Evolutionary conservation across 2,888 invertebrate species (phyloP).

Genomic region (Arge pagana): DNA sequence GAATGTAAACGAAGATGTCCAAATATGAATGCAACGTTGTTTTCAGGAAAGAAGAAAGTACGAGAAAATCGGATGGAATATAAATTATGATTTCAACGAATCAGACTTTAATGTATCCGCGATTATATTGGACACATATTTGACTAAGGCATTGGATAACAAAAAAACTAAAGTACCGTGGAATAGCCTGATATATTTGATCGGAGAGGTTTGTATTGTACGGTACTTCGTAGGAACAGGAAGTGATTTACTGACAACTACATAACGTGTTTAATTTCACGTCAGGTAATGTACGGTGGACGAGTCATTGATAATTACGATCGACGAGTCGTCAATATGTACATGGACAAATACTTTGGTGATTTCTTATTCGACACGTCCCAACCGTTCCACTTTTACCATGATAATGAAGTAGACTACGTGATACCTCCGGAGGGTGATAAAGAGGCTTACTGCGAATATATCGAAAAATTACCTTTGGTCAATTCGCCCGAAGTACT

Average conservation of each 20-base stretch:
- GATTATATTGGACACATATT: constrained; percentile 82
- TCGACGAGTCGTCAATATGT: constrained; percentile 81
- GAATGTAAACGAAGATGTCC: neutral
- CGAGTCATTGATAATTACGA: constrained; percentile 92
- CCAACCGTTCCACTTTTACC: constrained; percentile 89
- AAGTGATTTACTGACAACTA: neutral
- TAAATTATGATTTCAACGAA: constrained; percentile 91
- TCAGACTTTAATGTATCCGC: constrained; percentile 90
- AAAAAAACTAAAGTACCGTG: constrained; percentile 77
- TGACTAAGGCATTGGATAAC: constrained; percentile 69
- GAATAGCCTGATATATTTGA: constrained; percentile 88
- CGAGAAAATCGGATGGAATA: constrained; percentile 94
- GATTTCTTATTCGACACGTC: constrained; percentile 91
- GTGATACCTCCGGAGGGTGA: constrained; percentile 72
- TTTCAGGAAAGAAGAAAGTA: constrained; percentile 85
- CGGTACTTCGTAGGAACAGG: neutral
- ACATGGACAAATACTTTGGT: constrained; percentile 94
- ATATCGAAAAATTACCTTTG: constrained; percentile 79
- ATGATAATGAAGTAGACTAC: constrained; percentile 76
- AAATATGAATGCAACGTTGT: neutral
- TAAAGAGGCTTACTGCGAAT: constrained; percentile 71
- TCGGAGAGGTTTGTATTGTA: constrained; percentile 74
- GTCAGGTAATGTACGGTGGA: constrained; percentile 91
- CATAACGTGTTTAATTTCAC: constrained; percentile 4
- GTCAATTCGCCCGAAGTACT: constrained; percentile 89